Conservation (phyloP, 2,113 vertebrate species). For the Tragelaphus imberbis region DNA sequence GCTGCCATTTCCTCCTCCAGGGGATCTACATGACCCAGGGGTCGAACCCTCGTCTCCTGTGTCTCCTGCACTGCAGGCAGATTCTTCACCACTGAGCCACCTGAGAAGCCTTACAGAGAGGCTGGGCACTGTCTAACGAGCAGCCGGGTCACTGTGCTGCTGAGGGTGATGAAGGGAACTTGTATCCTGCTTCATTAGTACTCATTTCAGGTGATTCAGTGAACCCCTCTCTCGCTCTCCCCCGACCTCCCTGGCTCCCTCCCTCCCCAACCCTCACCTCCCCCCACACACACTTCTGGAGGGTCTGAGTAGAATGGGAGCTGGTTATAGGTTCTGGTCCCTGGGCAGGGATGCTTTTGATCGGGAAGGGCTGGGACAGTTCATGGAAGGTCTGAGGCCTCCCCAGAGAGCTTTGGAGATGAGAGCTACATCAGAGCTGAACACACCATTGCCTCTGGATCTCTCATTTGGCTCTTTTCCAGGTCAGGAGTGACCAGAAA, state of each 20-base stretch:
- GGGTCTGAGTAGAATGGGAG: not conserved
- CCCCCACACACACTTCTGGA: not conserved
- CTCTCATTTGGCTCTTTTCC: conserved; percentile 45
- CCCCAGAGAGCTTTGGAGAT: not conserved
- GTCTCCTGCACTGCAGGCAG: not conserved
- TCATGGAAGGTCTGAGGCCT: not conserved
- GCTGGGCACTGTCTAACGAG: not conserved
- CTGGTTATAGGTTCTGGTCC: not conserved
- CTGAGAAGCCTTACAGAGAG: not conserved
- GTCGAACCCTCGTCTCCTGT: not conserved
- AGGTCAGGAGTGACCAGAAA: conserved; percentile 38
- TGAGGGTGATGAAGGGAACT: not conserved
- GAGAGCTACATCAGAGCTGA: not conserved
- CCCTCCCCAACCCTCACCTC: no score
- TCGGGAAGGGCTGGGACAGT: not conserved
- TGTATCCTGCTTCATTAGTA: conserved; percentile 28
- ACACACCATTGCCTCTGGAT: conserved; percentile 34
- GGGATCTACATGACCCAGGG: not conserved
- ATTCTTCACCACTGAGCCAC: not conserved
- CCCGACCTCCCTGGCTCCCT: not conserved
- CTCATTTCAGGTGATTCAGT: conserved; percentile 11
- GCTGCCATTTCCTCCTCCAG: not conserved
- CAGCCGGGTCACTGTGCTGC: not conserved
- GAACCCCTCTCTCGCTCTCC: not conserved
- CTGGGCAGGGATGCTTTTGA: not conserved